Evolutionary conservation across 2,888 invertebrate species (phyloP).

Genomic region (Drosophila anomelani): DNA sequence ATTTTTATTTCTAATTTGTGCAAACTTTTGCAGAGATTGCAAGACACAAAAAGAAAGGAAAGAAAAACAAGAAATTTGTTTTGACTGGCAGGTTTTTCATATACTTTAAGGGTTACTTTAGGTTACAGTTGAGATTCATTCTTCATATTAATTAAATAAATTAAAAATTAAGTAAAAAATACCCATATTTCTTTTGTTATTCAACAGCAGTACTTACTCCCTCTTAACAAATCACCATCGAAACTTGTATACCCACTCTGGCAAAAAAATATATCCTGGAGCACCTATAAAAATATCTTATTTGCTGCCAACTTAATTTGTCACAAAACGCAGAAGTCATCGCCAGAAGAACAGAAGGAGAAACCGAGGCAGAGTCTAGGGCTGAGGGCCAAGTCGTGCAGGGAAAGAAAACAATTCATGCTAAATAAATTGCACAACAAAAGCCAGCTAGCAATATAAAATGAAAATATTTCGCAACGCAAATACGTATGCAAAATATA

Average conservation of each 20-base stretch:
- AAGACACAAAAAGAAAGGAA: neutral
- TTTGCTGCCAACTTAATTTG: constrained; percentile 76
- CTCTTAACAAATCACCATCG: neutral
- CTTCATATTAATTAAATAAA: too few species aligned
- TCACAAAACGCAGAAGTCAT: constrained; percentile 69
- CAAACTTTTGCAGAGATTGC: constrained; percentile 45
- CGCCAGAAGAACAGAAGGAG: constrained; percentile 25
- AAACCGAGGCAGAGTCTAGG: constrained; percentile 3
- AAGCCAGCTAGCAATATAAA: constrained; percentile 47
- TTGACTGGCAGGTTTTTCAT: neutral
- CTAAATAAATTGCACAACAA: constrained; percentile 69
- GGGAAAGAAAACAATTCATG: constrained; percentile 72
- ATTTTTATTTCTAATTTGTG: constrained; percentile 59
- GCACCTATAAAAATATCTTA: constrained; percentile 61
- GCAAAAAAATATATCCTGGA: constrained; percentile 14
- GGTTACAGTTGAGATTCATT: neutral
- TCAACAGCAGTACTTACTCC: neutral
- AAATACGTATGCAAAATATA: constrained; percentile 74
- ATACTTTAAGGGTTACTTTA: neutral
- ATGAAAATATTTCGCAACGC: constrained; percentile 53
- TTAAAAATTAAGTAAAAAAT: neutral
- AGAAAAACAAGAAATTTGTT: neutral
- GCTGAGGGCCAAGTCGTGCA: constrained; percentile 24
- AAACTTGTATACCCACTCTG: constrained; percentile 3
- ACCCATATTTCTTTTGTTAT: neutral